Percentiles rank a stretch among this genome's conserved stretches.
These are phyloP conservation scores for Platycercus adscitus DNA, from an alignment of 2,113 vertebrate species.

Conservation along the genomic window DNA sequence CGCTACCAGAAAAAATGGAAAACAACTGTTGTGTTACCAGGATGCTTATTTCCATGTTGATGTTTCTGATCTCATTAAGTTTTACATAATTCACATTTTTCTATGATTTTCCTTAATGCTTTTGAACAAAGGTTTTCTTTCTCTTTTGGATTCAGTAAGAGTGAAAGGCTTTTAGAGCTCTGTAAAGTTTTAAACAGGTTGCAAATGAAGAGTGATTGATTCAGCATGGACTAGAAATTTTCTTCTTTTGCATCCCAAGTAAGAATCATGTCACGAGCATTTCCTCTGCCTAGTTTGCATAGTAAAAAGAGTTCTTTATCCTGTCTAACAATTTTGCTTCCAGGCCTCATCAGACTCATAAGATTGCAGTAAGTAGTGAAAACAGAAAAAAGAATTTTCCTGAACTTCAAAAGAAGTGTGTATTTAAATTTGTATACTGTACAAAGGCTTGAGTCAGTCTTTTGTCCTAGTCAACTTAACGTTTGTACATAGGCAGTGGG, in stretches of 20 bases:
- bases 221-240: background rate
- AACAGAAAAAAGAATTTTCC: background rate
- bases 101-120: background rate
- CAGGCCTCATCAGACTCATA: background rate
- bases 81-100: background rate
- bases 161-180: background rate
- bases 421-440: background rate
- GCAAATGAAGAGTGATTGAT: background rate
- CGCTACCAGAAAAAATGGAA: background rate
- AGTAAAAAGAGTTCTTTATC: background rate
- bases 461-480: background rate
- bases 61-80: background rate
- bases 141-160: background rate
- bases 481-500: background rate
- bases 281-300: background rate
- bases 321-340: background rate
- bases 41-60: background rate
- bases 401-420: background rate
- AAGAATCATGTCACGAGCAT: background rate
- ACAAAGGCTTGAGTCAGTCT: background rate
- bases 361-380: background rate
- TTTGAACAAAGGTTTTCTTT: background rate
- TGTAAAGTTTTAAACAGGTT: background rate
- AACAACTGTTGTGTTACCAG: background rate
- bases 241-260: background rate